These are phyloP conservation scores for Mystacornis crossleyi DNA, from an alignment of 2,113 vertebrate species.

Conservation along the genomic window DNA sequence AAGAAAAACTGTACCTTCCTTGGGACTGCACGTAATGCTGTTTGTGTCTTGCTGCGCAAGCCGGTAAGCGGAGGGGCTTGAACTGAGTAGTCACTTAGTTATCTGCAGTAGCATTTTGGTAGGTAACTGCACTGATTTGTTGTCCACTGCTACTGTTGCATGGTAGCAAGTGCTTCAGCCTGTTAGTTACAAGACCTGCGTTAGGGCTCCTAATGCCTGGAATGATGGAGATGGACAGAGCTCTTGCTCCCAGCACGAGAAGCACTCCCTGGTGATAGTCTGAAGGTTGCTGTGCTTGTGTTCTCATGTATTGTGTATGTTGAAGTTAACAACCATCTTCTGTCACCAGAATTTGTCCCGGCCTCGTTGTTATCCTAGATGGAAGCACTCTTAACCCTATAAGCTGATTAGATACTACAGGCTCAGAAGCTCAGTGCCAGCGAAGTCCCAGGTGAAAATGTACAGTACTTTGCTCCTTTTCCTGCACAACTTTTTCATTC, in stretches of 20 bases:
- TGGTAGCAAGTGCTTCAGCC: not conserved
- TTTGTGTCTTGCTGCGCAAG: not conserved
- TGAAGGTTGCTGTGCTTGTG: not conserved
- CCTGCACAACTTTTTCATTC: accelerated
- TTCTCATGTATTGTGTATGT: not conserved
- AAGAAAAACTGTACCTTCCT: not conserved
- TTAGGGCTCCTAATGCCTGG: not conserved
- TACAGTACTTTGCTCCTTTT: not conserved
- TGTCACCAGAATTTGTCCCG: not conserved
- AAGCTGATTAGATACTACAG: not conserved
- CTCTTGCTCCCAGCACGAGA: not conserved
- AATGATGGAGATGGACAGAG: not conserved
- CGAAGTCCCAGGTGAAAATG: not conserved
- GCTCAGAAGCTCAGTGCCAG: not conserved
- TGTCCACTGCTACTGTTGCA: not conserved
- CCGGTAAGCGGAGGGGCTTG: not conserved
- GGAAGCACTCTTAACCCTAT: not conserved
- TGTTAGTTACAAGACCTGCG: not conserved
- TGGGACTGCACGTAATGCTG: not conserved
- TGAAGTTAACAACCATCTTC: not conserved
- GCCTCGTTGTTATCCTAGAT: not conserved
- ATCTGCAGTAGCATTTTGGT: not conserved
- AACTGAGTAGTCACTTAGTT: not conserved
- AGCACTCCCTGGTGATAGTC: not conserved
- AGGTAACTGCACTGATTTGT: not conserved